Evolutionary conservation across 2,888 invertebrate species (phyloP).

Genomic region (Chelonus formosanus): DNA sequence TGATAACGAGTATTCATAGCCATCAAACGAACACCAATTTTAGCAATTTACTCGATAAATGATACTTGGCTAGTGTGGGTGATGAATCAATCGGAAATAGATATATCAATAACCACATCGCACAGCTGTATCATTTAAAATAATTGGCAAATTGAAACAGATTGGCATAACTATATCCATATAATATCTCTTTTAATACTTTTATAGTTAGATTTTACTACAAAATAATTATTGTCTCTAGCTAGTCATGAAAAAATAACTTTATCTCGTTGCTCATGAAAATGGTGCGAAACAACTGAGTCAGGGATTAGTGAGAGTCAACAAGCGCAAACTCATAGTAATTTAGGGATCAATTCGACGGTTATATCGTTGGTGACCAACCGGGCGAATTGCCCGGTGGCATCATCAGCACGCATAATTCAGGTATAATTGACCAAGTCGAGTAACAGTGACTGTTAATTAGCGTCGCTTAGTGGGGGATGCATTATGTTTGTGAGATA

Average conservation of each 20-base stretch:
- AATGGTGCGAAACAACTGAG: constrained; percentile 13
- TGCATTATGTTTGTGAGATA: constrained; percentile 45
- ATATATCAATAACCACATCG: no score
- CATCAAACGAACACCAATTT: no score
- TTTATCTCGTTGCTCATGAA: constrained; percentile 13
- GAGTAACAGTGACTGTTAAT: constrained; percentile 53
- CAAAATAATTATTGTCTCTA: neutral
- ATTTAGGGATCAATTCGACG: constrained; percentile 24
- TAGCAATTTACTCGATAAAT: no score
- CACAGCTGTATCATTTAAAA: no score
- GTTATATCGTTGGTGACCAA: constrained; percentile 12
- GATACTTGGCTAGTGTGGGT: no score
- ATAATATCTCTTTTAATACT: no score
- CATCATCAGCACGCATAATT: constrained; percentile 50
- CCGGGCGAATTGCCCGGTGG: constrained; percentile 20
- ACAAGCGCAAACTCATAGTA: constrained; percentile 14
- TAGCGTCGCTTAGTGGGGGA: constrained; percentile 39
- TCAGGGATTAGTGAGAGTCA: constrained; percentile 17
- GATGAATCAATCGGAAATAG: no score
- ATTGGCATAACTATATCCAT: no score
- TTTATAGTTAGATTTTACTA: neutral
- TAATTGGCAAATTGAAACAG: no score
- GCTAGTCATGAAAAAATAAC: neutral
- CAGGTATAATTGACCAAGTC: constrained; percentile 51
- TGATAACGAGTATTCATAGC: no score